Evolutionary conservation across 2,113 vertebrate genomes (phyloP), one percentile per base, ranked within the genome.

Genomic region (Myanophis thanlyinensis): DNA sequence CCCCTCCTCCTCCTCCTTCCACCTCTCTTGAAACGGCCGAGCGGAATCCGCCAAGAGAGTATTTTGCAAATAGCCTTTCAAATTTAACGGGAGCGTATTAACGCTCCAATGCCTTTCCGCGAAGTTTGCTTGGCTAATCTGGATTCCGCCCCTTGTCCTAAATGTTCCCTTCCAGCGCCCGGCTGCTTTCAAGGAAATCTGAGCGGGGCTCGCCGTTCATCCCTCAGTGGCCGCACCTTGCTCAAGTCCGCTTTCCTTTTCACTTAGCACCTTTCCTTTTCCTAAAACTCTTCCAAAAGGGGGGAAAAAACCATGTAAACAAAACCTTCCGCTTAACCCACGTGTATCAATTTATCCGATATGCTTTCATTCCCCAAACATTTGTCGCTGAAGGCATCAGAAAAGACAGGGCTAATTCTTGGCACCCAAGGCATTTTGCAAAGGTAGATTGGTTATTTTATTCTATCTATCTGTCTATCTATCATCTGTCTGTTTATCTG

Each of bases 201-300:
- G 84, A 4, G 51, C 87, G 9, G 53, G 1, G 92, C 92, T 95
- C 85, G 94, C 91, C 93, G 59, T 13, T n/a, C 59, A 92, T 95
- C 94, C 96, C 88, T 85, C 46, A 30, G 40, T 47, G 23, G 40
- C 91, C 20, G 11, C 30, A 67, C n/a, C 56, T 67, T 5, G n/a
- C 47, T 52, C 44, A 0, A 11, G 44, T 85, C 90, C 22, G 15
- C 44, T 47, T 94, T 90, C 1, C 94, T 86, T 90, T 48, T 56
- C 73, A 0, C 47, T 91, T 94, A 95, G 93, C 85, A 89, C 5
- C 88, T 93, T 49, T 93, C 93, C 95, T 93, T 30, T 1, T 6
- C 1, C 80, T 51, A 23, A 27, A n/a, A 51, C 22, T 18, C n/a
- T 35, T 84, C n/a, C n/a, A n/a, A n/a, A n/a, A n/a, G n/a, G n/a